These are phyloP conservation scores for Invenusta paracnida DNA, from an alignment of 2,888 invertebrate species.

Conservation along the genomic window DNA sequence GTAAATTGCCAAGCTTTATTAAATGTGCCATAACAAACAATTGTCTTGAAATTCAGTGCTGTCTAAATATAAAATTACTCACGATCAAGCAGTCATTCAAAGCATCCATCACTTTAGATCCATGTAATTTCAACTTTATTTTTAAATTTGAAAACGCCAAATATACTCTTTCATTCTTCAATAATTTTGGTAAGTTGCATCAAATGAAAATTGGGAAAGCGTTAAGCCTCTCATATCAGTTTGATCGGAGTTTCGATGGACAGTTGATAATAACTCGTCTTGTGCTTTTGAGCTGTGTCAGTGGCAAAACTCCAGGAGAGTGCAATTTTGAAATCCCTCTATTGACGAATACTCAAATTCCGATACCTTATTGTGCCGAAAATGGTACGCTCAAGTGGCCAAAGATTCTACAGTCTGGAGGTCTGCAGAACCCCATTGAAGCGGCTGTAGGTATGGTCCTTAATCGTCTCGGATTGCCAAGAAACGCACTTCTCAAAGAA, in stretches of 20 bases:
- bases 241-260: neutral
- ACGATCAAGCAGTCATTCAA: conserved; percentile 45
- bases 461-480: neutral
- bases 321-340: conserved; percentile 2
- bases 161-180: conserved; percentile 44
- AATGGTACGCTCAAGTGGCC: conserved; percentile 20
- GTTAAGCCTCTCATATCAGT: neutral
- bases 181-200: neutral
- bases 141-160: conserved; percentile 48
- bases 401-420: neutral
- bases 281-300: neutral
- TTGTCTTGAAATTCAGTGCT: neutral
- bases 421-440: conserved; percentile 4
- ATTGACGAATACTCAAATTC: neutral
- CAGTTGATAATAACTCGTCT: neutral
- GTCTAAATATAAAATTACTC: neutral
- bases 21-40: neutral
- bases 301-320: neutral
- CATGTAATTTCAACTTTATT: conserved; percentile 47
- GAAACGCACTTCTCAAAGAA: neutral
- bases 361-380: neutral
- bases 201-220: conserved; percentile 8
- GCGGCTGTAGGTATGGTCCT: conserved; percentile 1
- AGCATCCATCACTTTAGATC: conserved; percentile 47
- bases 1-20: neutral